Percentiles rank a stretch among this genome's conserved stretches.
Evolutionary conservation across 2,888 invertebrate species (phyloP).

Genomic region (Heliconius cydno): DNA sequence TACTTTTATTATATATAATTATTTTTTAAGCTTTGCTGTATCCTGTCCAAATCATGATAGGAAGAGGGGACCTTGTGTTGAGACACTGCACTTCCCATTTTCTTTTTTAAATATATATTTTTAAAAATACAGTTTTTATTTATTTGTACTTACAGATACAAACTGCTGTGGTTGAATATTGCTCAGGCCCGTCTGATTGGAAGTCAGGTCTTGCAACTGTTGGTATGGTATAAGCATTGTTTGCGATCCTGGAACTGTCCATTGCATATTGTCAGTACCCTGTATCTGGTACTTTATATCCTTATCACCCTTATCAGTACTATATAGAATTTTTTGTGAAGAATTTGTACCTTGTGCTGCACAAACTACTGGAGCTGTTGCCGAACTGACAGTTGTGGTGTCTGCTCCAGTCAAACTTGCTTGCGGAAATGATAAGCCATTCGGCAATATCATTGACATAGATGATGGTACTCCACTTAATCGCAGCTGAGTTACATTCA

Average conservation of each 20-base stretch:
- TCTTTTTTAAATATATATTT: too few relatives aligned
- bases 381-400: constrained; percentile 76
- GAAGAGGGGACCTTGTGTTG: too few relatives aligned
- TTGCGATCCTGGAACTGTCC: constrained; percentile 77
- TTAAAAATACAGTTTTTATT: too few relatives aligned
- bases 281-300: constrained; percentile 78
- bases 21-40: too few relatives aligned
- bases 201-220: constrained; percentile 72
- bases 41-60: too few relatives aligned
- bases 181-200: constrained; percentile 66
- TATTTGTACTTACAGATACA: constrained; percentile 71
- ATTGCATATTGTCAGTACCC: constrained; percentile 74
- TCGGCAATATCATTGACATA: constrained; percentile 79
- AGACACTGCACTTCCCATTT: too few relatives aligned
- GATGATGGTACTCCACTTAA: constrained; percentile 76
- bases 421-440: constrained; percentile 73
- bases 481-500: constrained; percentile 75
- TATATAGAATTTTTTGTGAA: constrained; percentile 76
- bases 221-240: constrained; percentile 80
- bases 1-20: too few relatives aligned
- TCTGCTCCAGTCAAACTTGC: constrained; percentile 70
- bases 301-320: constrained; percentile 76
- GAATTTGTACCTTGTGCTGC: constrained; percentile 75
- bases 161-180: constrained; percentile 76
- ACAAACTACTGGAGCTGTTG: constrained; percentile 76